These are phyloP conservation scores for Philaenus spumarius DNA, from an alignment of 1,140 invertebrate species.

Conservation along the genomic window DNA sequence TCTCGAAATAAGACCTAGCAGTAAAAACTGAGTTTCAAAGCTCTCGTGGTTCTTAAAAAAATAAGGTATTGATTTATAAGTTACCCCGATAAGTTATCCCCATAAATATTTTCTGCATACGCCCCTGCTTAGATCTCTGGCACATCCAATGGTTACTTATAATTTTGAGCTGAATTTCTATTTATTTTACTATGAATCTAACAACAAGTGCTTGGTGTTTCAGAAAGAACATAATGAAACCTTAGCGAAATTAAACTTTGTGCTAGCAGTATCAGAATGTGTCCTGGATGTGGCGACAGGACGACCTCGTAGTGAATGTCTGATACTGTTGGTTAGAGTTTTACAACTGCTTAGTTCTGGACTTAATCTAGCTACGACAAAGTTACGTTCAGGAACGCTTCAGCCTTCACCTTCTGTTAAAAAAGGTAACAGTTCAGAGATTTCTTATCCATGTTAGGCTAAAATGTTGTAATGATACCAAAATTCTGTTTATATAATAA, in stretches of 20 bases:
- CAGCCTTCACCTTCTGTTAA: conserved; percentile 87
- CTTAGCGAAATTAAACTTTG: conserved; percentile 85
- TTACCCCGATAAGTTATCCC: no score
- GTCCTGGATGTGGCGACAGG: conserved; percentile 78
- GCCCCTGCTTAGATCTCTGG: neutral
- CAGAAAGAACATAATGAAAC: conserved; percentile 89
- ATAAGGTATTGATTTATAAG: no score
- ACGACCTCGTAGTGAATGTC: conserved; percentile 67
- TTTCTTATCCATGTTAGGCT: no score
- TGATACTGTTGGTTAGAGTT: conserved; percentile 84
- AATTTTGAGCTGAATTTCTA: neutral
- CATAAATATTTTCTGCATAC: no score
- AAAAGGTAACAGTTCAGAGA: conserved; percentile 73
- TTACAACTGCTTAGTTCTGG: conserved; percentile 90
- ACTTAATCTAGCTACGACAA: conserved; percentile 80
- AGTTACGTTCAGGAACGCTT: conserved; percentile 73
- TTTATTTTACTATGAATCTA: neutral
- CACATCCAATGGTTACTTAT: neutral
- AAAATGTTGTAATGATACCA: no score
- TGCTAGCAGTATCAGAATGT: conserved; percentile 83
- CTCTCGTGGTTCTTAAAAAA: no score
- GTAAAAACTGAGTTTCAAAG: no score
- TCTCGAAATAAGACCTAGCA: no score
- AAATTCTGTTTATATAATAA: no score
- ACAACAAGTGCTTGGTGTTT: conserved; percentile 19